A percentile compares a stretch with the other conserved stretches of the same genome.
phyloP scores from a whole-genome alignment of 2,113 vertebrate genomes.

The Motacilla alba region DNA sequence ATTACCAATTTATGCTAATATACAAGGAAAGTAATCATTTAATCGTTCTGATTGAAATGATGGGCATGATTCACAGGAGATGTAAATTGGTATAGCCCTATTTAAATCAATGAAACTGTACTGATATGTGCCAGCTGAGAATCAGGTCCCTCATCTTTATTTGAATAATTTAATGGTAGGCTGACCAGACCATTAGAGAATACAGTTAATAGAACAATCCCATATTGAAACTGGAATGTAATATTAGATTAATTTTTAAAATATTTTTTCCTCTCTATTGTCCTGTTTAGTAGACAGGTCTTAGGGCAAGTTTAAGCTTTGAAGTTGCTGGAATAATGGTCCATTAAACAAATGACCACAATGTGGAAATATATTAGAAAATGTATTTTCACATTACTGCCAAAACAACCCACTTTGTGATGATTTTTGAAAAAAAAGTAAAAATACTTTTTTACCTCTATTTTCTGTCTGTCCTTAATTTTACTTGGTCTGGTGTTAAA shows the following conservation, averaged over 20 bases:
- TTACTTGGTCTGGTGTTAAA: neutral
- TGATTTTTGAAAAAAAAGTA: neutral
- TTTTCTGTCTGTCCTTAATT: neutral
- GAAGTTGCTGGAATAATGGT: neutral
- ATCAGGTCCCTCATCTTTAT: constrained; percentile 16
- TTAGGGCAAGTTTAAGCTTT: neutral
- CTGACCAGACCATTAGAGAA: constrained; percentile 10
- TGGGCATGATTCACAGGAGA: constrained; percentile 6
- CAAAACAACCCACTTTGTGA: neutral
- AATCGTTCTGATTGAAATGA: constrained; percentile 20
- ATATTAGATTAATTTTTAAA: neutral
- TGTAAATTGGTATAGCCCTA: neutral
- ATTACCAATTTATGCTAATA: constrained; percentile 29
- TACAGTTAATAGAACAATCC: neutral
- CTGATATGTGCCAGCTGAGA: neutral
- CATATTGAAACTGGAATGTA: neutral
- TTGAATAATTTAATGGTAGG: constrained; percentile 33
- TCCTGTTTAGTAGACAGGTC: neutral
- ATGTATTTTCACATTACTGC: neutral
- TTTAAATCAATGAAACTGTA: constrained; percentile 35
- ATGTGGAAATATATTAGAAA: neutral
- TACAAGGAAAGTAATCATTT: constrained; percentile 42
- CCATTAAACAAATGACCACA: neutral
- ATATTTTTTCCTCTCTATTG: neutral
- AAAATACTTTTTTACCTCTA: neutral